Conservation (phyloP, 2,888 invertebrate species). For the Eilema caniola region DNA sequence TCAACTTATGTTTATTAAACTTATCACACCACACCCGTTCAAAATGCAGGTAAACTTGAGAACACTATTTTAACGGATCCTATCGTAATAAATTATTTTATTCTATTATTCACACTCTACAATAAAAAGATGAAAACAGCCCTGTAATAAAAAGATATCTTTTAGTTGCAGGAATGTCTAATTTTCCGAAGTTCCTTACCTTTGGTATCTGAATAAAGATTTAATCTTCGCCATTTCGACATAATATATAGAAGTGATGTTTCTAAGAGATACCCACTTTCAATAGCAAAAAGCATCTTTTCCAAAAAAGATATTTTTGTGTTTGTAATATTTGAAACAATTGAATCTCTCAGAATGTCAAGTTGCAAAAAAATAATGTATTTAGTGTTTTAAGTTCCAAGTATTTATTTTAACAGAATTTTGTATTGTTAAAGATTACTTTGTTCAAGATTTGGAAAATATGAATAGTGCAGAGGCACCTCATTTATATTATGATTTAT, state of each 20-base stretch:
- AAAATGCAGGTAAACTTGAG: too few relatives aligned
- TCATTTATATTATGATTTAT: constrained; percentile 77
- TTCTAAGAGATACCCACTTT: neutral
- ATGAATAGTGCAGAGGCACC: constrained; percentile 60
- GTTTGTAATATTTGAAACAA: too few relatives aligned
- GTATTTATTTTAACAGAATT: constrained; percentile 14
- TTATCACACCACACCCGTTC: too few relatives aligned
- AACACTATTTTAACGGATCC: too few relatives aligned
- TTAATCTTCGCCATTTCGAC: neutral
- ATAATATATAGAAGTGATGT: neutral
- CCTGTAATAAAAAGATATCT: too few relatives aligned
- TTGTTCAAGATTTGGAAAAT: constrained; percentile 33
- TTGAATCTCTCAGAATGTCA: neutral
- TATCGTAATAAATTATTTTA: too few relatives aligned
- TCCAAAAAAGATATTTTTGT: neutral
- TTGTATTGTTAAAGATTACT: constrained; percentile 16
- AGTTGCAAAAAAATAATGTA: neutral
- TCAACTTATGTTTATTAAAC: too few relatives aligned
- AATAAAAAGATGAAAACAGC: too few relatives aligned
- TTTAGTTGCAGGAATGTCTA: too few relatives aligned
- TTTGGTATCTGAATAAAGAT: too few relatives aligned
- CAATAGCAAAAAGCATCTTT: neutral
- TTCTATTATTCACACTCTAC: too few relatives aligned
- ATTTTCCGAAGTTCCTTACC: too few relatives aligned
- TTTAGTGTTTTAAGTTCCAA: neutral